Evolutionary conservation across 2,888 invertebrate genomes (phyloP).

Genomic region (Lycophotia porphyrea): DNA sequence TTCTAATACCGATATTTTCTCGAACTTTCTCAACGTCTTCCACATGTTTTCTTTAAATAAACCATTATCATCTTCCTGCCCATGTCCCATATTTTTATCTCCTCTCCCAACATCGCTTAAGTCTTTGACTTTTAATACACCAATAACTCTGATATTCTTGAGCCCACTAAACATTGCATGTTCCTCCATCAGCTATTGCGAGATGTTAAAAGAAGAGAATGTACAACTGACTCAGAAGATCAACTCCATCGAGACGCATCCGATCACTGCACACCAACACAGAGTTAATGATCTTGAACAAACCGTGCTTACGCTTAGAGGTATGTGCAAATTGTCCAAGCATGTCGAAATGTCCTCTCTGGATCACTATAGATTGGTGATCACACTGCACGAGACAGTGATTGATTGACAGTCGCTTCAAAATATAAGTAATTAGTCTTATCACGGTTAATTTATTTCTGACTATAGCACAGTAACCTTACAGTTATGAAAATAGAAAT

Average conservation of each 20-base stretch:
- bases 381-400: neutral
- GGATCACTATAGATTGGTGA: neutral
- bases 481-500: neutral
- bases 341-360: neutral
- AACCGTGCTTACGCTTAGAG: conserved; percentile 87
- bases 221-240: conserved; percentile 85
- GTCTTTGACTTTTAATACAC: neutral
- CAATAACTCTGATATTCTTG: neutral
- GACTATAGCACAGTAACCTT: neutral
- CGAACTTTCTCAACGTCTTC: neutral
- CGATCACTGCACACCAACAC: conserved; percentile 77
- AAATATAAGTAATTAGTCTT: neutral
- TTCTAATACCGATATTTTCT: neutral
- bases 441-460: neutral
- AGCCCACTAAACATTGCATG: neutral
- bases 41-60: neutral
- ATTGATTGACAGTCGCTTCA: neutral
- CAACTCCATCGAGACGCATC: conserved; percentile 76
- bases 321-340: conserved; percentile 69
- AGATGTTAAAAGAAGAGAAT: conserved; percentile 91
- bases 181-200: conserved; percentile 86
- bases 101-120: neutral
- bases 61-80: neutral
- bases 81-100: neutral
- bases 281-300: conserved; percentile 87